Evolutionary conservation across 1,140 invertebrate genomes (phyloP), one percentile per base, ranked within the genome.

Genomic region (Parasteatoda tepidariorum): DNA sequence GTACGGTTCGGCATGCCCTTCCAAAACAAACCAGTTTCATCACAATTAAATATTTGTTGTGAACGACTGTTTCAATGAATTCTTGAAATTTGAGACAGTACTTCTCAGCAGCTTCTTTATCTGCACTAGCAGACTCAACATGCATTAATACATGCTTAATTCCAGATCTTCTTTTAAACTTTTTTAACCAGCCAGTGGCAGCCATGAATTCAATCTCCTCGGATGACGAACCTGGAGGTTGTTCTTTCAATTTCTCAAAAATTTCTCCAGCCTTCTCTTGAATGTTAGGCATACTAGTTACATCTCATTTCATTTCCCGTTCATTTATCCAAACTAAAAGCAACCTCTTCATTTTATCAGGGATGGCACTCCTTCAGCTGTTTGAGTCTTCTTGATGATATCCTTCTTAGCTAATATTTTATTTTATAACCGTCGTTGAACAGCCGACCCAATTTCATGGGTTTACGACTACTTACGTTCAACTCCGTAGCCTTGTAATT

Each of bases 21-120:
- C 59, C 59, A 62, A 62, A 26, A 62, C 28, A 62, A 62, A 62
- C 24, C 59, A 2, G 9, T 26, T 62, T 62, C 59, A 62, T 26
- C 15, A 62, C n/a, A 62, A 62, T 62, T 62, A 26, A 26, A 62
- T 13, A 6, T 62, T 62, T n/a, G 59, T 62, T 62, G 59, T 62
- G 24, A 24, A 62, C 24, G 26, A 62, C 59, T 62, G 22, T 26
- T 62, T 62, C 28, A 62, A 62, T 26, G 59, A 62, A 62, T 62
- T 62, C 59, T 62, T 26, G 11, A 62, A 62, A 62, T 62, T 26
- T 62, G 24, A 62, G n/a, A 22, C 24, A 62, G 59, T 26, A 26
- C 59, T 26, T 62, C 15, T 62, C 59, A 62, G 24, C 59, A 6
- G 5, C 38, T 22, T 62, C 59, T 62, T 62, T 62, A 62, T 62